Base-by-base conservation (phyloP, 2,888 invertebrate species). In the Drosophila subsilvestris region DNA sequence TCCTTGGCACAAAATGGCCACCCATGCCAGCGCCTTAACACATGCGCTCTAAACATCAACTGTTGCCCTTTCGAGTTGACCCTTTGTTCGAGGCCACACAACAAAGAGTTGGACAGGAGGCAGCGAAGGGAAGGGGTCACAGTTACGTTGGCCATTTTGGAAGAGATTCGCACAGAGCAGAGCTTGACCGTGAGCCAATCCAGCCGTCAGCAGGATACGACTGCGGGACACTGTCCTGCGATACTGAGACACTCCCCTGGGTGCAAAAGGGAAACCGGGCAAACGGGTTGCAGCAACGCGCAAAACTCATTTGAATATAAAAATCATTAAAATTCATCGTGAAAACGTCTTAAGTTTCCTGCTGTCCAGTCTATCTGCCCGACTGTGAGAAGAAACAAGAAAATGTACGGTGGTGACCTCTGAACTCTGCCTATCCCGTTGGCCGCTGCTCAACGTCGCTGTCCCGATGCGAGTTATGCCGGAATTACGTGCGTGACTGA, bases 351-450 rank as follows among this genome's bases (percentile, higher is more conserved):
- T 83, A 78, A 89, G 89, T 87, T 86, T 86, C 88, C 78, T 70
- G 83, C 78, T 86, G 37, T 37, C 37, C 37, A 37, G 37, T 27
- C 37, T 56, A 53, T 7, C 14, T 27, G 27, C 0, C 2, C 2
- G 37, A 75, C 83, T 89, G 89, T 90, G 90, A 90, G 90, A 90
- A 91, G 82, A 90, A 89, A 81, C 78, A 78, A 50, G 74, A 60
- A 86, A 91, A 90, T 87, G 87, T 91, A 87, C 90, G 91, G 91
- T 90, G 83, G 60, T 90, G 90, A 90, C 90, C 90, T 91, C 82
- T 90, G 91, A 90, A 78, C 88, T 81, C 75, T 71, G 56, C 50
- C 63, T 58, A 62, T 85, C 89, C 79, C 78, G 76, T 78, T 81
- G 78, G 74, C 53, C 70, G 66, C 72, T 57, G 62, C 67, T 55